Percentiles rank a stretch among this genome's conserved stretches.
Evolutionary conservation across 2,888 invertebrate species (phyloP).

Genomic region (Unio delphinus): DNA sequence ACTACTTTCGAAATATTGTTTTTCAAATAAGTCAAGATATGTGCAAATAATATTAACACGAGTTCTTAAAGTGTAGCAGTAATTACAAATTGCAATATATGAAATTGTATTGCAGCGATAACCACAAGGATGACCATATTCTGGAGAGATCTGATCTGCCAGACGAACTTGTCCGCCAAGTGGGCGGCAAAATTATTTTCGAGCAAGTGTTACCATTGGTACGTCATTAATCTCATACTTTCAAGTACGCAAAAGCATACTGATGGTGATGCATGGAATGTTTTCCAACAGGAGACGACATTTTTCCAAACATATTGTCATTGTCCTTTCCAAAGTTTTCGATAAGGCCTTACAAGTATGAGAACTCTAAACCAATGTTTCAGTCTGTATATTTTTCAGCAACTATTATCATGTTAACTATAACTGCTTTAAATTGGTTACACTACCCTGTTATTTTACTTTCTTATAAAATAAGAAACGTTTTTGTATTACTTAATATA

Average conservation of each 20-base stretch:
- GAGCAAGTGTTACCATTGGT: slow-evolving; percentile 59
- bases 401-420: no score
- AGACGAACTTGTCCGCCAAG: slow-evolving; percentile 56
- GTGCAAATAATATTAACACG: background rate
- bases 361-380: no score
- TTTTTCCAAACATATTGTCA: no score
- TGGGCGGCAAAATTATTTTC: slow-evolving; percentile 54
- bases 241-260: background rate
- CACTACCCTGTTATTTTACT: background rate
- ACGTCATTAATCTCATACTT: slow-evolving; percentile 6
- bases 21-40: no score
- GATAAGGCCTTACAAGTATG: no score
- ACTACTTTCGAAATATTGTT: no score
- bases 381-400: no score
- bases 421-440: no score
- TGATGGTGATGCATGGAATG: no score
- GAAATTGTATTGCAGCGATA: slow-evolving; percentile 31
- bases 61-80: background rate
- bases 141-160: slow-evolving; percentile 63
- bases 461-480: background rate
- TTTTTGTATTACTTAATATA: background rate
- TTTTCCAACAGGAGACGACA: no score
- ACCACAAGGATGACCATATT: slow-evolving; percentile 55
- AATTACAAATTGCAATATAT: background rate
- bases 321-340: no score